Evolutionary conservation across 2,113 vertebrate genomes (phyloP), one percentile per base, ranked within the genome.

Genomic region (Arenaria interpres): DNA sequence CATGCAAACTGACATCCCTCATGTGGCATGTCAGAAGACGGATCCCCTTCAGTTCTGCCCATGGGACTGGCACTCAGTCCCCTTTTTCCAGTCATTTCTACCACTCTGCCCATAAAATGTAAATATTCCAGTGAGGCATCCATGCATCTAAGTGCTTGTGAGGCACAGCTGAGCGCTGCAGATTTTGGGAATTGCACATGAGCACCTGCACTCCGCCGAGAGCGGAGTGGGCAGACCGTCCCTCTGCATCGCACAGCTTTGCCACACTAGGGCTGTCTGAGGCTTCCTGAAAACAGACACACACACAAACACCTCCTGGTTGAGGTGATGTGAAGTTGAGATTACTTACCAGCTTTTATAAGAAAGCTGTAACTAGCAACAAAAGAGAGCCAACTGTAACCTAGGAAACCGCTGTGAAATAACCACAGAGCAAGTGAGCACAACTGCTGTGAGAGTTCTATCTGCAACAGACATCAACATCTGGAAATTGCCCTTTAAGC

Each of bases 391-490:
- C 32, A 30, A 10, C 30, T 75, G 87, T 93, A 89, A 75, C 93
- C 94, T 60, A 87, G 93, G 91, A 97, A 93, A 95, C 93, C 32
- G 50, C 89, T 81, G 51, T 5, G 43, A 84, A 92, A 89, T 51
- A 90, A 84, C 41, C 54, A 54, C 63, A 50, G 72, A 77, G 73
- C 60, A 71, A 59, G 32, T 4, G 43, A 94, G 75, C 64, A 37
- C 56, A 81, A 60, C 75, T 3, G 9, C 78, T 33, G 71, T 2
- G 5, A 1, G 32, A 62, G 33, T 77, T 77, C 59, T 59, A 57
- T 35, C 80, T 89, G 62, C 73, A 62, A 51, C 39, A 79, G 57
- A 21, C 16, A 30, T 18, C 75, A 71, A 60, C 59, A 86, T 50
- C 68, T 84, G 85, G 37, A 95, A 84, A 68, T 20, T 50, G 54